phyloP scores from a whole-genome alignment of 1,140 invertebrate species.

The Polypedilum pembai region DNA sequence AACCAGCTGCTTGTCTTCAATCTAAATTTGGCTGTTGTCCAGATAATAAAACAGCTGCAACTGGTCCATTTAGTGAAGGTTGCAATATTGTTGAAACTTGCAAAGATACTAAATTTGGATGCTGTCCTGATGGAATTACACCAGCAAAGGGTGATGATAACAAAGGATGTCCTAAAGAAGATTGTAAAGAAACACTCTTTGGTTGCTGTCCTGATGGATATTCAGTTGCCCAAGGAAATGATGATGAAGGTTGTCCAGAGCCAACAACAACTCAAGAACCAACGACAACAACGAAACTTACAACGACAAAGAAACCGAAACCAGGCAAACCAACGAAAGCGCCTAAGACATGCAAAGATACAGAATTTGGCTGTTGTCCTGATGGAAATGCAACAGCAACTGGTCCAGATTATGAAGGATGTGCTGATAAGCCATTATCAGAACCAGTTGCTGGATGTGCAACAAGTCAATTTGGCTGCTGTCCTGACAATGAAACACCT shows the following conservation, averaged over 20 bases:
- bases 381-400: slow-evolving; percentile 62
- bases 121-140: slow-evolving; percentile 83
- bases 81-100: slow-evolving; percentile 67
- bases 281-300: slow-evolving; percentile 34
- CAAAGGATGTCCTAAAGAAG: slow-evolving; percentile 66
- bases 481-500: slow-evolving; percentile 72
- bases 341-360: slow-evolving; percentile 28
- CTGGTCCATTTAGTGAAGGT: slow-evolving; percentile 78
- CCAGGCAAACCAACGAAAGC: not conserved
- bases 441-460: slow-evolving; percentile 60
- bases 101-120: slow-evolving; percentile 74
- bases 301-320: slow-evolving; percentile 31
- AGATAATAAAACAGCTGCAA: slow-evolving; percentile 71
- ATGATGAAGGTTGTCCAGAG: slow-evolving; percentile 72
- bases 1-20: slow-evolving; percentile 55
- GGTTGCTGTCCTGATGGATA: slow-evolving; percentile 79
- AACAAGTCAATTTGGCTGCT: slow-evolving; percentile 79
- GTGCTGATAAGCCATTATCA: slow-evolving; percentile 44
- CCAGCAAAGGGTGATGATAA: slow-evolving; percentile 63
- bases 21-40: slow-evolving; percentile 82
- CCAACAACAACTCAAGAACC: slow-evolving; percentile 47
- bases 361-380: slow-evolving; percentile 68
- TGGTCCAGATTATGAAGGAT: slow-evolving; percentile 59
- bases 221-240: slow-evolving; percentile 70
- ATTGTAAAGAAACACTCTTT: slow-evolving; percentile 69